These are phyloP conservation scores for Brachyrhaphis roseni DNA, from an alignment of 2,797 vertebrate species.

Conservation along the genomic window DNA sequence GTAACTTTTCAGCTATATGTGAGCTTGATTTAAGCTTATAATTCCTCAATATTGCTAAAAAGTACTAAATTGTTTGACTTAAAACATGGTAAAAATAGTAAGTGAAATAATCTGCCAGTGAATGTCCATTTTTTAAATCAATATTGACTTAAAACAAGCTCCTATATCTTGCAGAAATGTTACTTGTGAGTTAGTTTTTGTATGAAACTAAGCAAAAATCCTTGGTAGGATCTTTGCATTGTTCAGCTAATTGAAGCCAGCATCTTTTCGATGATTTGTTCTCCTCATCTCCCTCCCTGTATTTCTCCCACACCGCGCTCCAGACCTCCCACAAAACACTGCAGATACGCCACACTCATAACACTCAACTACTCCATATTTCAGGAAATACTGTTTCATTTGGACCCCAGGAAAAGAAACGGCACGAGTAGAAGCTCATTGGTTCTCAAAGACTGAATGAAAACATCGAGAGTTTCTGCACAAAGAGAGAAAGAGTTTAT, in stretches of 20 bases:
- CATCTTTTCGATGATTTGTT: constrained; percentile 59
- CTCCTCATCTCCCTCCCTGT: constrained; percentile 55
- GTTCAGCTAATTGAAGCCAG: constrained; percentile 68
- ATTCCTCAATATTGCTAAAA: too few relatives aligned
- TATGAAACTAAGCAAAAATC: too few relatives aligned
- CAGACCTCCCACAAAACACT: constrained; percentile 67
- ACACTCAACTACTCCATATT: constrained; percentile 3
- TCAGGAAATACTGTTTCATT: constrained; percentile 37
- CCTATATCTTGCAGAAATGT: too few relatives aligned
- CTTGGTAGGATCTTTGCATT: too few relatives aligned
- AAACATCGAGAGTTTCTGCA: constrained; percentile 38
- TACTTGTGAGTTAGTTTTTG: too few relatives aligned
- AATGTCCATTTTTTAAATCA: too few relatives aligned
- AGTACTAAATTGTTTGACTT: too few relatives aligned
- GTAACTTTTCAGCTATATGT: too few relatives aligned
- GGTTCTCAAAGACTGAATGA: constrained; percentile 54
- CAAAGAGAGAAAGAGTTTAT: constrained; percentile 22
- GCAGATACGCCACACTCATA: constrained; percentile 14
- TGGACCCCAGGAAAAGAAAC: constrained; percentile 44
- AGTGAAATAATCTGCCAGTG: too few relatives aligned
- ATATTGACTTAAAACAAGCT: too few relatives aligned
- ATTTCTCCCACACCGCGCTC: constrained; percentile 40
- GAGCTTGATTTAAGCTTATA: too few relatives aligned
- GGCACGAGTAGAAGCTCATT: constrained; percentile 42
- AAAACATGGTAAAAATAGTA: too few relatives aligned